Conservation (phyloP, 1,140 invertebrate genomes). For the Apis dorsata region DNA sequence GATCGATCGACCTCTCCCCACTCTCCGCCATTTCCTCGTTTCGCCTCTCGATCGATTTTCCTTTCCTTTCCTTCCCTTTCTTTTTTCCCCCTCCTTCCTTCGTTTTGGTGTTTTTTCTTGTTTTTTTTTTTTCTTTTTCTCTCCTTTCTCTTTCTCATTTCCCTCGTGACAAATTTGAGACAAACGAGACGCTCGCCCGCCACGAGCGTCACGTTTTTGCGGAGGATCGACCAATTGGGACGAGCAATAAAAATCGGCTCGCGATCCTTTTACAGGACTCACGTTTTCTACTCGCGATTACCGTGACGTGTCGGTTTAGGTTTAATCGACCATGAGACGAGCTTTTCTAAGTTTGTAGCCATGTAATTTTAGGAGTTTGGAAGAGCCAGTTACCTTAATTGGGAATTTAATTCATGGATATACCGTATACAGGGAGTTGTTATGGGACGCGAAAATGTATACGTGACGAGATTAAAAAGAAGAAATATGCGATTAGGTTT, state of each 20-base stretch:
- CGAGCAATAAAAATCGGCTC: conserved; percentile 27
- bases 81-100: accelerated
- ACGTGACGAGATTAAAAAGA: too few species aligned
- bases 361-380: too few species aligned
- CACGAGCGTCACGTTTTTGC: conserved; percentile 31
- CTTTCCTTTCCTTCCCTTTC: not conserved
- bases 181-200: not conserved
- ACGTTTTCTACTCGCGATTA: conserved; percentile 14
- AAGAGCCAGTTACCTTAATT: too few species aligned
- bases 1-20: not conserved
- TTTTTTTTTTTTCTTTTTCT: not conserved
- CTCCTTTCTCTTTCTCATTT: not conserved
- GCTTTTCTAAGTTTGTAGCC: too few species aligned
- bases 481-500: too few species aligned
- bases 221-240: conserved; percentile 4
- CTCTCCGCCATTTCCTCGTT: not conserved
- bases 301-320: conserved; percentile 7
- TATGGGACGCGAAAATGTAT: too few species aligned
- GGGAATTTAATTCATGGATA: too few species aligned
- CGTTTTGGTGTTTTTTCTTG: not conserved
- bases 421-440: too few species aligned
- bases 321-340: too few species aligned
- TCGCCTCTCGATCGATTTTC: not conserved
- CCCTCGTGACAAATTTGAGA: conserved; percentile 20
- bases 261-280: conserved; percentile 15